phyloP scores from a whole-genome alignment of 2,797 vertebrate genomes.

The Ibycter americanus region DNA sequence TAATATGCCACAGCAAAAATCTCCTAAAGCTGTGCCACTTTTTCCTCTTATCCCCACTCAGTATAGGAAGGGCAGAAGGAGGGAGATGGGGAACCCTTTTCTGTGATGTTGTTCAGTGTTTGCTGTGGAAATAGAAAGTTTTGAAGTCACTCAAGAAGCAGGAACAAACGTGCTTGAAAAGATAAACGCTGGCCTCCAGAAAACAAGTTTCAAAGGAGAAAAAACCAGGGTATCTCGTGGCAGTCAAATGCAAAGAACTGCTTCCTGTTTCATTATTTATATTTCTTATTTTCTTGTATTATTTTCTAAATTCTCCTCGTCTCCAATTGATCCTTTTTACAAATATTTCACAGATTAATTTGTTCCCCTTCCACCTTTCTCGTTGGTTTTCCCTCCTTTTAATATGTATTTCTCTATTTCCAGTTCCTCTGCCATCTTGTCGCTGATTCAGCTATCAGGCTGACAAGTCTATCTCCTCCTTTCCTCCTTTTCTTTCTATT shows the following conservation, averaged over 20 bases:
- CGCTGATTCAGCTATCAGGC: background rate
- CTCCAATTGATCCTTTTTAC: background rate
- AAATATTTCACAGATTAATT: background rate
- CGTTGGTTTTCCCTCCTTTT: background rate
- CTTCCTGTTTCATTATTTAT: background rate
- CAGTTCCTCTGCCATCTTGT: background rate
- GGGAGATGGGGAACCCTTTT: background rate
- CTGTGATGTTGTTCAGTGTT: background rate
- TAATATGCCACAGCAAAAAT: background rate
- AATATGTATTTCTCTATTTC: background rate
- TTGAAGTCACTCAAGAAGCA: background rate
- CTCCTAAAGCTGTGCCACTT: background rate
- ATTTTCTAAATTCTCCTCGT: background rate
- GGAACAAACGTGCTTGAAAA: background rate
- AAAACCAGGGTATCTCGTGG: background rate
- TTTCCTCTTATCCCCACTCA: background rate
- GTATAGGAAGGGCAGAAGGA: background rate
- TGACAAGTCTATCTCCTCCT: background rate
- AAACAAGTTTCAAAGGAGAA: background rate
- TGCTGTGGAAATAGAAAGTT: background rate
- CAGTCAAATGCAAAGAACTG: background rate
- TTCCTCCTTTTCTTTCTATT: background rate
- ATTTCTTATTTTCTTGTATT: background rate
- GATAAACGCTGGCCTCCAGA: background rate
- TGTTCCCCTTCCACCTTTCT: background rate